Conservation (phyloP, 1,140 invertebrate species). For the Planococcus citri region DNA sequence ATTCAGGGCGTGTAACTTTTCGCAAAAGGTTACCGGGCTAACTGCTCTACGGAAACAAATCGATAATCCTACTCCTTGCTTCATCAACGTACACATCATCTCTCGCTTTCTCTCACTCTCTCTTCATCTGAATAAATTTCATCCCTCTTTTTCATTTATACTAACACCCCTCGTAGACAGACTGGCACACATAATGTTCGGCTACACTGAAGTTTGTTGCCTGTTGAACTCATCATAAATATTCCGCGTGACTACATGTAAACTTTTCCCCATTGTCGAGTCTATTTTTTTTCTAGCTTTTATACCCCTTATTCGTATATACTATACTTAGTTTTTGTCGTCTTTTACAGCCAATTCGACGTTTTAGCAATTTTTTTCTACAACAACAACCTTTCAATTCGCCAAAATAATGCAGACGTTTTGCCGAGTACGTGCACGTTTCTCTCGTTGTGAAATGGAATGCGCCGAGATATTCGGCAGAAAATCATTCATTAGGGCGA, state of each 20-base stretch:
- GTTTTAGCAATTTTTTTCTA: no score
- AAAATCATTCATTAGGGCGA: no score
- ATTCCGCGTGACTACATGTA: neutral
- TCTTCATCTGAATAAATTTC: constrained; percentile 8
- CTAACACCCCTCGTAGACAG: neutral
- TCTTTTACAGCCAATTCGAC: no score
- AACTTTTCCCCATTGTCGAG: neutral
- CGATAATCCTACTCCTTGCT: neutral
- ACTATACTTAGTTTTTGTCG: no score
- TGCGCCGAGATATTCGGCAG: no score
- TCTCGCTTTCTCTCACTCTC: no score
- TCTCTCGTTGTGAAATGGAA: no score
- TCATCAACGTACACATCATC: no score
- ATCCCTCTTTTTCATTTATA: neutral
- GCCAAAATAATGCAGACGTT: no score
- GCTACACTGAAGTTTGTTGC: neutral
- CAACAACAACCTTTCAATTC: no score
- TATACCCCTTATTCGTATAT: neutral
- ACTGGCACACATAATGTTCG: neutral
- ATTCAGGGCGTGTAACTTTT: constrained; percentile 1
- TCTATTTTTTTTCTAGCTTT: neutral
- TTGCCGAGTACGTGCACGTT: no score
- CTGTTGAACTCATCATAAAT: constrained; percentile 3
- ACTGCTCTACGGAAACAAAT: constrained; percentile 1
- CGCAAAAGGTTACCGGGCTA: constrained; percentile 1